phyloP scores from a whole-genome alignment of 2,888 invertebrate species.

The Apeira syringaria region DNA sequence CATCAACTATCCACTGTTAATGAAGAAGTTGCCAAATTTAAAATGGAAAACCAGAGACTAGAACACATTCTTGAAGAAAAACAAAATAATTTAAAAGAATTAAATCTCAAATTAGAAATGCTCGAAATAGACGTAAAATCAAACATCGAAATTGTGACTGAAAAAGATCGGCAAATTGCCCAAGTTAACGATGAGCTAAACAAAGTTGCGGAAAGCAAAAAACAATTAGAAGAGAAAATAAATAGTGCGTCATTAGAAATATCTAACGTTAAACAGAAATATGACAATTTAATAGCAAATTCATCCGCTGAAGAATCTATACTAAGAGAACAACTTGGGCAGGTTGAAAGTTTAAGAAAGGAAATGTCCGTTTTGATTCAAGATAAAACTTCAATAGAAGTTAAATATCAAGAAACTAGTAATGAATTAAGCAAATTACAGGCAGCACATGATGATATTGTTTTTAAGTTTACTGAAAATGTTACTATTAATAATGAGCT shows the following conservation, averaged over 20 bases:
- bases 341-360: conserved; percentile 61
- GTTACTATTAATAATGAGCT: conserved; percentile 44
- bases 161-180: conserved; percentile 76
- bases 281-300: conserved; percentile 68
- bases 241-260: conserved; percentile 61
- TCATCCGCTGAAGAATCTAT: conserved; percentile 69
- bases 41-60: conserved; percentile 51
- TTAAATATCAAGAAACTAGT: conserved; percentile 50
- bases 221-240: conserved; percentile 74
- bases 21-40: conserved; percentile 56
- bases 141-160: conserved; percentile 65
- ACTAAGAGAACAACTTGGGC: conserved; percentile 62
- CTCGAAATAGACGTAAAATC: conserved; percentile 73
- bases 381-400: conserved; percentile 60
- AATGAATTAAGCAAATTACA: conserved; percentile 54
- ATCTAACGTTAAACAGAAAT: conserved; percentile 64
- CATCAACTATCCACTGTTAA: conserved; percentile 47
- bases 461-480: conserved; percentile 55
- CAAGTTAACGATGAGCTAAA: conserved; percentile 63
- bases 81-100: conserved; percentile 64
- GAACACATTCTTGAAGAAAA: conserved; percentile 61
- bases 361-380: conserved; percentile 57
- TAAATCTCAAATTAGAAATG: conserved; percentile 71
- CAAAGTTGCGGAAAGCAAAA: conserved; percentile 66
- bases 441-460: conserved; percentile 47